Evolutionary conservation across 2,888 invertebrate genomes (phyloP).

Genomic region (Pseudococcus longispinus): DNA sequence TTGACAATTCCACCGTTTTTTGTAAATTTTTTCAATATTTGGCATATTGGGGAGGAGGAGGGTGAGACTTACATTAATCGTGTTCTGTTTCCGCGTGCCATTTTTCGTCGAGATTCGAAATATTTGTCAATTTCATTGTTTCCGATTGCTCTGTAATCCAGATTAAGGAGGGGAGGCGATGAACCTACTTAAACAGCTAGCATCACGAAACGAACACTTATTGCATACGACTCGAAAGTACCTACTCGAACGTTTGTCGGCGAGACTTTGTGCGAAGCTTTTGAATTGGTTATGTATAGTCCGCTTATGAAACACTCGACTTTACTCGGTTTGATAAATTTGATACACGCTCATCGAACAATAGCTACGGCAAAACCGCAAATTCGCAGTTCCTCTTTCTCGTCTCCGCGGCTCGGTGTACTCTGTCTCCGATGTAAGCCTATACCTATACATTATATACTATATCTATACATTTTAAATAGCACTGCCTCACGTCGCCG

Average conservation of each 20-base stretch:
- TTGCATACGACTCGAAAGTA: background rate
- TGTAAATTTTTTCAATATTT: no score
- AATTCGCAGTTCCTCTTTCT: background rate
- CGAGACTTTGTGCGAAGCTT: background rate
- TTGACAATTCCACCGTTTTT: no score
- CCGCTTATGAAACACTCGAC: conserved; percentile 11
- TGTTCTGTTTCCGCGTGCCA: no score
- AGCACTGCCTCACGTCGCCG: background rate
- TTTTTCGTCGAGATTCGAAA: background rate
- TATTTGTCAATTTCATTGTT: background rate
- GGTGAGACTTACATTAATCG: no score
- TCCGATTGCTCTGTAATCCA: background rate
- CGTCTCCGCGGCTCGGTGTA: background rate
- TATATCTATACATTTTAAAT: background rate
- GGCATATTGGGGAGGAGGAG: no score
- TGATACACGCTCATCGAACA: conserved; percentile 11
- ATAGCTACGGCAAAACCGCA: conserved; percentile 1
- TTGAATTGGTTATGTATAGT: conserved; percentile 4
- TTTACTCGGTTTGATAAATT: conserved; percentile 11
- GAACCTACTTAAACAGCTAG: background rate
- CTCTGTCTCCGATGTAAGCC: background rate
- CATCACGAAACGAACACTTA: background rate
- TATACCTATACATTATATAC: background rate
- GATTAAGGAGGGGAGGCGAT: background rate
- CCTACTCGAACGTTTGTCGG: background rate